Conservation (phyloP, 2,888 invertebrate species). For the Pammene fasciana region DNA sequence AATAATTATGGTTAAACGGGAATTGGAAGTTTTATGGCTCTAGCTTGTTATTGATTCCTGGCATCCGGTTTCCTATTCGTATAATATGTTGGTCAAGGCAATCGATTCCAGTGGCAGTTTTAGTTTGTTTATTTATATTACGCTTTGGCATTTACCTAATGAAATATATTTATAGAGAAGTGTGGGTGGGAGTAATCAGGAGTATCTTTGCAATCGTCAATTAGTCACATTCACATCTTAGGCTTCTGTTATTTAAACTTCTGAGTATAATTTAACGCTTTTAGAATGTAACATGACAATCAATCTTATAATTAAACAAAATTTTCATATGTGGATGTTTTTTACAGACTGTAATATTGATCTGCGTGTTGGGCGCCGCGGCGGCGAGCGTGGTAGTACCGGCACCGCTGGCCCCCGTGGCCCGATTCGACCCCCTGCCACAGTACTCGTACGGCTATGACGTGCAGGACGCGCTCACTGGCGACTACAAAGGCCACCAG, state of each 20-base stretch:
- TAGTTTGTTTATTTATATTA: background rate
- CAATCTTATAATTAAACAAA: too few relatives aligned
- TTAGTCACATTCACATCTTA: too few relatives aligned
- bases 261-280: too few relatives aligned
- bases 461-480: conserved; percentile 83
- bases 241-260: too few relatives aligned
- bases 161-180: too few relatives aligned
- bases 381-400: conserved; percentile 70
- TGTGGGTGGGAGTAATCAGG: too few relatives aligned
- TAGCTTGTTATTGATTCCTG: conserved; percentile 5
- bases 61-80: conserved; percentile 15
- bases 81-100: conserved; percentile 24
- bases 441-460: conserved; percentile 84
- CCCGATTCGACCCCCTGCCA: conserved; percentile 73
- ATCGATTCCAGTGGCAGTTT: background rate
- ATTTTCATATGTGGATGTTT: conserved; percentile 4
- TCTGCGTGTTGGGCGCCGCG: conserved; percentile 68
- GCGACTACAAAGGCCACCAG: conserved; percentile 83
- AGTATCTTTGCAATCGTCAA: too few relatives aligned
- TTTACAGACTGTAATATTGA: conserved; percentile 80
- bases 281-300: too few relatives aligned
- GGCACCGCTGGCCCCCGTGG: conserved; percentile 64
- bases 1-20: conserved; percentile 7
- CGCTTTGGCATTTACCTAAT: too few relatives aligned
- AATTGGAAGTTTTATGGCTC: conserved; percentile 5